Conservation (phyloP, 2,888 invertebrate species). For the Aphelenchoides bicaudatus region DNA sequence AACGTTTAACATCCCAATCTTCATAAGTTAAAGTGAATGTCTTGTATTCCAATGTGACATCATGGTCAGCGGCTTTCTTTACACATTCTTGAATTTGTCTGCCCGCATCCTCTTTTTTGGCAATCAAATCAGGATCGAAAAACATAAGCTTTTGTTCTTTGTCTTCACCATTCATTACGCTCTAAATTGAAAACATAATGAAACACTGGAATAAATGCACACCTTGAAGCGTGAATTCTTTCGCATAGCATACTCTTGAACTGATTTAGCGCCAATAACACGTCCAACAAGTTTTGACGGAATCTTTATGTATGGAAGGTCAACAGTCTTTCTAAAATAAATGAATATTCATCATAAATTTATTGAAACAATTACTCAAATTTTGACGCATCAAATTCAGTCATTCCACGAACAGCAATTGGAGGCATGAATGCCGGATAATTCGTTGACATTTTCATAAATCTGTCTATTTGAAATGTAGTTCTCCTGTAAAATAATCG, state of each 20-base stretch:
- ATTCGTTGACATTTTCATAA: too few species aligned
- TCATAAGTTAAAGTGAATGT: constrained; percentile 41
- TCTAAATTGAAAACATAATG: constrained; percentile 10
- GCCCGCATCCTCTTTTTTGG: constrained; percentile 26
- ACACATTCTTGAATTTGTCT: constrained; percentile 23
- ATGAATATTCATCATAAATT: not conserved
- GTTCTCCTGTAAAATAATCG: too few species aligned
- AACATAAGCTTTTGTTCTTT: constrained; percentile 34
- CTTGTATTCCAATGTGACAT: constrained; percentile 29
- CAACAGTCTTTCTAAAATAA: constrained; percentile 27
- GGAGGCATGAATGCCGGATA: constrained; percentile 34
- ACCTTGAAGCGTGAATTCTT: constrained; percentile 23
- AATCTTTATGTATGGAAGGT: constrained; percentile 23
- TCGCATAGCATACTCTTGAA: constrained; percentile 22
- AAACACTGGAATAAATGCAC: not conserved
- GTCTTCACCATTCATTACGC: constrained; percentile 4
- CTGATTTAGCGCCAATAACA: constrained; percentile 17
- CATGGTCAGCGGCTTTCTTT: constrained; percentile 11
- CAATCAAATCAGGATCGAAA: constrained; percentile 44
- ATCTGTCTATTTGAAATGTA: too few species aligned
- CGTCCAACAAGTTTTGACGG: constrained; percentile 31
- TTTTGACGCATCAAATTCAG: constrained; percentile 37
- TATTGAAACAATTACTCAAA: constrained; percentile 30
- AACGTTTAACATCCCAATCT: constrained; percentile 47
- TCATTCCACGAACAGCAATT: constrained; percentile 42